Base-by-base conservation (phyloP, 2,113 vertebrate species). In the Aphyosemion australe region DNA sequence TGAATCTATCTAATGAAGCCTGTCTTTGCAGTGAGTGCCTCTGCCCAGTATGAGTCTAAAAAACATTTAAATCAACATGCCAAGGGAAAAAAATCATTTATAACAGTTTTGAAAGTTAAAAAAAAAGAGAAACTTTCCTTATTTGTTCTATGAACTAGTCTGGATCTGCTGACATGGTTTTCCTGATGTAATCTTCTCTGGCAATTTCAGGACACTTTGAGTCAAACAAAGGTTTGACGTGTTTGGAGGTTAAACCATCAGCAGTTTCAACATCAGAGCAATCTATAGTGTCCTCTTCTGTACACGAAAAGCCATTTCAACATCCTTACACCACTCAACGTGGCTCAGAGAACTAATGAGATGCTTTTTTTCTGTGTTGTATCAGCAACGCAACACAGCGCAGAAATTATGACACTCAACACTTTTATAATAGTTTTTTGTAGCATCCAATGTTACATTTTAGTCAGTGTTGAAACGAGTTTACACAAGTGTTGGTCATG, bases 1-100 rank as follows among this genome's bases (percentile, higher is more conserved):
- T 43, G 49, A 77, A 66, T n/a, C 64, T 39, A 18, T 72, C 60
- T 62, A 77, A 81, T 64, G 52, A 79, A 55, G 34, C 59, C 46
- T 21, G 55, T 41, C 49, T 57, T 48, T 13, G 50, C 60, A 62
- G 43, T 20, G 20, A 61, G 42, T 26, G 34, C 55, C 31, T 64
- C 12, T 21, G 37, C 69, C n/a, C 43, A 7, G 12, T n/a, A 7
- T n/a, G 3, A 50, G 70, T 74, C 61, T 34, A 66, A 50, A 26
- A 55, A 37, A 5, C 2, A 47, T n/a, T 71, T 51, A 37, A 62
- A 39, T 59, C 14, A 46, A 74, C 19, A 13, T 2, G 1, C 9
- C 53, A 41, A 34, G 20, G 52, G 63, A 62, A 58, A 61, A 74
- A 26, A 67, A 60, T 5, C 42, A 51, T 20, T 46, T 21, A 43